A percentile compares a stretch with the other conserved stretches of the same genome.
Conservation (phyloP, 2,113 vertebrate species). For the Furnarius figulus region DNA sequence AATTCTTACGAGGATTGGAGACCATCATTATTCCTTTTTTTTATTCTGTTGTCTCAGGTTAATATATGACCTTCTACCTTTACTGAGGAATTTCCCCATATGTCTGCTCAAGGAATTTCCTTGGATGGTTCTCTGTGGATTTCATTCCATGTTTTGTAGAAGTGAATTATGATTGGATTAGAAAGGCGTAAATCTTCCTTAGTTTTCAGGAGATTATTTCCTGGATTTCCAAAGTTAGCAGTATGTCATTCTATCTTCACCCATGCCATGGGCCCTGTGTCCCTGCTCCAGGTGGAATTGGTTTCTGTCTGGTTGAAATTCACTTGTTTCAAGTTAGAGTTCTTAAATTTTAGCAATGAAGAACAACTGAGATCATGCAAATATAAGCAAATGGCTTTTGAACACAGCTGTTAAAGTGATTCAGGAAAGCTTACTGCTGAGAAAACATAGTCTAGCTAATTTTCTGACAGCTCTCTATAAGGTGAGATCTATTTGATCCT, state of each 20-base stretch:
- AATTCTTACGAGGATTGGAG: background rate
- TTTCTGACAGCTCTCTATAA: background rate
- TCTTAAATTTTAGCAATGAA: conserved; percentile 14
- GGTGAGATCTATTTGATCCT: background rate
- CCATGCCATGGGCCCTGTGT: background rate
- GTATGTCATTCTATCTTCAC: conserved; percentile 50
- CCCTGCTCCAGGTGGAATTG: conserved; percentile 19
- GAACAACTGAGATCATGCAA: background rate
- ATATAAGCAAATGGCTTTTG: background rate
- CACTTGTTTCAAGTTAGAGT: background rate
- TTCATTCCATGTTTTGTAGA: conserved; percentile 46
- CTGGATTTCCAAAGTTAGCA: conserved; percentile 59
- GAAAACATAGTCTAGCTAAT: background rate
- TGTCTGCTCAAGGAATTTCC: conserved; percentile 59
- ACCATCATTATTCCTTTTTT: background rate
- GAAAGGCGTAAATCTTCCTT: conserved; percentile 61
- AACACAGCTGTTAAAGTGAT: background rate
- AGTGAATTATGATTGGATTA: conserved; percentile 64
- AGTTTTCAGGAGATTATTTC: conserved; percentile 61
- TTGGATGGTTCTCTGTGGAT: conserved; percentile 41
- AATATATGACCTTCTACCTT: conserved; percentile 63
- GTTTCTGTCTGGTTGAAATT: conserved; percentile 25
- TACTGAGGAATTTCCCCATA: conserved; percentile 47
- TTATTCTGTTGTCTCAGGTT: conserved; percentile 29
- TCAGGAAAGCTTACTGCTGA: background rate